A percentile compares a stretch with the other conserved stretches of the same genome.
Evolutionary conservation across 2,888 invertebrate genomes (phyloP).

Genomic region (Pseudococcus longispinus): DNA sequence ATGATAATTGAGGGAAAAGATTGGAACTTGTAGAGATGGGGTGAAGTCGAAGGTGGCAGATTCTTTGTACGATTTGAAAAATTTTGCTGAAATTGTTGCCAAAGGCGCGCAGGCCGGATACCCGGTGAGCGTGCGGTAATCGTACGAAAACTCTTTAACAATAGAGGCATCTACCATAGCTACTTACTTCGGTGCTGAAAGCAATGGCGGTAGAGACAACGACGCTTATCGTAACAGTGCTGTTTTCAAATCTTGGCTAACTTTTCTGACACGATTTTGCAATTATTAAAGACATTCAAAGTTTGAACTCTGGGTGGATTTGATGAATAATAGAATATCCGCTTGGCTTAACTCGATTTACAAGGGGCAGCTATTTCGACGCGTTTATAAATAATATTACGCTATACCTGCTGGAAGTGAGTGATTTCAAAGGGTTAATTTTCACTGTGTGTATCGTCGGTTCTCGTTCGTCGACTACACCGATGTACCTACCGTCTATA

Average conservation of each 20-base stretch:
- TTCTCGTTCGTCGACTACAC: too few species aligned
- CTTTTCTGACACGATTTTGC: constrained; percentile 29
- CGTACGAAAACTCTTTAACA: not conserved
- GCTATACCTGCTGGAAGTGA: constrained; percentile 12
- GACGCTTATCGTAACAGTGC: not conserved
- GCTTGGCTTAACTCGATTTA: constrained; percentile 12
- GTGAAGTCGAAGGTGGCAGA: not conserved
- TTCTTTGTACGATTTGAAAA: not conserved
- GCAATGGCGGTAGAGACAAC: not conserved
- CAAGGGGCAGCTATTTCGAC: not conserved
- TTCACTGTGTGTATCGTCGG: not conserved
- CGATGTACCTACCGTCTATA: too few species aligned
- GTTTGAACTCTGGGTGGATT: constrained; percentile 23
- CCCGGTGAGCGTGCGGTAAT: not conserved
- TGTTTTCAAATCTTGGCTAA: constrained; percentile 8
- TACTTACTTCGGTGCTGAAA: too few species aligned
- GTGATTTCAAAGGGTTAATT: constrained; percentile 22
- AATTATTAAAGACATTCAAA: constrained; percentile 15
- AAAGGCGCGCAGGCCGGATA: not conserved
- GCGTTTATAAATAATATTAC: constrained; percentile 6
- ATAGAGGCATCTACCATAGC: not conserved
- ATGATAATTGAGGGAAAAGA: too few species aligned
- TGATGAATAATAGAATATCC: constrained; percentile 32
- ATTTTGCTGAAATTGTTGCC: not conserved
- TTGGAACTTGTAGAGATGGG: too few species aligned